Percentiles rank a stretch among this genome's conserved stretches.
Conservation (phyloP, 1,140 invertebrate genomes). For the Varroa destructor region DNA sequence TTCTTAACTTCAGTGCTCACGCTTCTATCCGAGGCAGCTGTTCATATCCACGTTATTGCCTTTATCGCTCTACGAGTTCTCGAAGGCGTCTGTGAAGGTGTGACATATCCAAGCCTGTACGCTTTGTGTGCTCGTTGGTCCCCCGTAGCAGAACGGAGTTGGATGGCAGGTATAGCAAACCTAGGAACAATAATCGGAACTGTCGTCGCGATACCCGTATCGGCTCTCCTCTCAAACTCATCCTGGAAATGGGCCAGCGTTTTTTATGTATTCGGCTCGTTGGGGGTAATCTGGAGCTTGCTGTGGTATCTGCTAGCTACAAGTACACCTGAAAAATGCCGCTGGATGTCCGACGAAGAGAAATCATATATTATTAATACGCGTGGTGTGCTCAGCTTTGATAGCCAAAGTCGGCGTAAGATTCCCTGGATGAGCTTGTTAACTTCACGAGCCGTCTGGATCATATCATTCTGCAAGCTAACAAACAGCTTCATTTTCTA, state of each 20-base stretch:
- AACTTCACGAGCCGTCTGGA: constrained; percentile 8
- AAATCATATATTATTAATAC: constrained; percentile 7
- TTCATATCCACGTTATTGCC: neutral
- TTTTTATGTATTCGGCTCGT: constrained; percentile 28
- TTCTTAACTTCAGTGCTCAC: constrained; percentile 60
- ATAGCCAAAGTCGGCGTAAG: neutral
- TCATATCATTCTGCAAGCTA: constrained; percentile 25
- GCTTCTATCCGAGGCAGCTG: constrained; percentile 45
- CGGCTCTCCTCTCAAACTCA: constrained; percentile 13
- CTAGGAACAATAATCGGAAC: constrained; percentile 29
- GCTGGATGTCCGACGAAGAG: constrained; percentile 9
- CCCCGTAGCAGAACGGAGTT: neutral
- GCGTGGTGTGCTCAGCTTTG: constrained; percentile 5
- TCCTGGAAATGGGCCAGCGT: constrained; percentile 29
- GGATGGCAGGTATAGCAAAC: constrained; percentile 19
- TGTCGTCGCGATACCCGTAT: constrained; percentile 7
- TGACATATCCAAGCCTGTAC: constrained; percentile 29
- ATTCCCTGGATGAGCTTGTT: neutral
- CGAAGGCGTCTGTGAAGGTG: constrained; percentile 28
- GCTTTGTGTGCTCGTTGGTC: constrained; percentile 30
- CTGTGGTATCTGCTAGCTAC: constrained; percentile 24
- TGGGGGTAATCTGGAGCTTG: constrained; percentile 1
- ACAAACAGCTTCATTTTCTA: constrained; percentile 28
- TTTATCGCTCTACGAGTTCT: constrained; percentile 28
- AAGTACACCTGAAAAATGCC: constrained; percentile 13